Evolutionary conservation across 2,113 vertebrate species (phyloP), one percentile per base, ranked within the genome.

Genomic region (Leptodactylus fuscus): DNA sequence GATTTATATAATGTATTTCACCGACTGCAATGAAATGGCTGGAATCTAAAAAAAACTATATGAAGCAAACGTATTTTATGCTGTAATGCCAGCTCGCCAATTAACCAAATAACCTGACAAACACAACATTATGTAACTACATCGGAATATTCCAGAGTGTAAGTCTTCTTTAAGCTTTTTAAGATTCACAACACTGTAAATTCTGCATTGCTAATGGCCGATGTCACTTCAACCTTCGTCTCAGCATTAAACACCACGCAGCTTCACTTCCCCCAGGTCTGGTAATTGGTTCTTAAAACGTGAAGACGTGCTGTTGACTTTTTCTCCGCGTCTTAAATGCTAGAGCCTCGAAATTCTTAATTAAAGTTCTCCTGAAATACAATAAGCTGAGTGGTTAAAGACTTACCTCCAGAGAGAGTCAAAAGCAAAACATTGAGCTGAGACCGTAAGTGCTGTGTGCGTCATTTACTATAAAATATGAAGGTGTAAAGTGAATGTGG

Each of bases 151-250:
- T 44, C 41, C 41, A 44, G 41, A 44, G 51, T 8, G 6, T 1
- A 22, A 55, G 51, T 22, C n/a, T 15, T 3, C 24, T 9, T 62
- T 29, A 13, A 32, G 5, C 24, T 1, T 32, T 34, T 69, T 36
- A 36, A 36, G 16, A 69, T 36, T 18, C 44, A 27, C 41, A 41
- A 27, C 38, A 8, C 22, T 44, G 12, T 11, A 46, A 44, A 46
- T 74, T 48, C n/a, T 74, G n/a, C 12, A 29, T 74, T 5, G 32
- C 41, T 74, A n/a, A 27, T 18, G 27, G 27, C 44, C 71, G 46
- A 46, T 74, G 44, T 49, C 71, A 75, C 71, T 48, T 75, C 71
- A 75, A 27, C 70, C 41, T 74, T 24, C 9, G 2, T 74, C 38
- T 48, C 22, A 29, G 24, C 38, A 22, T 16, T 13, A 48, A 75